Conservation (phyloP, 2,888 invertebrate genomes). For the Siphlonurus alternatus region DNA sequence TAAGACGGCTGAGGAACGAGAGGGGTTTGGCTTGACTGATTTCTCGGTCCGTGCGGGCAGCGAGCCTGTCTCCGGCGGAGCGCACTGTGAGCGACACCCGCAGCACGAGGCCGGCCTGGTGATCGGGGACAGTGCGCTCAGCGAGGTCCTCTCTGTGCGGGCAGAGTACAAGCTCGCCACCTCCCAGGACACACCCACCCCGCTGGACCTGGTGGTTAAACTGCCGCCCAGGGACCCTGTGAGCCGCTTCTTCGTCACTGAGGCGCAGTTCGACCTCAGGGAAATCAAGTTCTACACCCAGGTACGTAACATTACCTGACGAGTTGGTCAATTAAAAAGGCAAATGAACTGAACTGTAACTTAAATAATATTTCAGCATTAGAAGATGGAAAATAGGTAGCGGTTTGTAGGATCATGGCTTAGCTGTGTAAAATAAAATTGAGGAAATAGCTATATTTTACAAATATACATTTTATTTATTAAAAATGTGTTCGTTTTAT, state of each 20-base stretch:
- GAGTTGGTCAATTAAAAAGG: too few species aligned
- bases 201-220: constrained; percentile 47
- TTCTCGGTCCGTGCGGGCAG: background rate
- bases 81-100: constrained; percentile 8
- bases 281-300: constrained; percentile 71
- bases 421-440: too few species aligned
- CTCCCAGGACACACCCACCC: constrained; percentile 12
- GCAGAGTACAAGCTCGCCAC: constrained; percentile 39
- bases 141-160: constrained; percentile 58
- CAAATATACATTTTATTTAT: too few species aligned
- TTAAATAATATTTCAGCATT: too few species aligned
- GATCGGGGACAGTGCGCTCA: constrained; percentile 49
- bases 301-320: constrained; percentile 30
- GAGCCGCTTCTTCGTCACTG: constrained; percentile 61
- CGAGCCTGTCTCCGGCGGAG: background rate
- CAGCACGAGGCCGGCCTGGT: background rate
- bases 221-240: constrained; percentile 63
- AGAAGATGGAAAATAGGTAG: too few species aligned
- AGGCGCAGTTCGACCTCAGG: constrained; percentile 64
- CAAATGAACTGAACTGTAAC: too few species aligned
- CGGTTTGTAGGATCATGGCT: too few species aligned
- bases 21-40: background rate
- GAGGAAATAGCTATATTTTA: too few species aligned
- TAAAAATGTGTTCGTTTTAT: too few species aligned
- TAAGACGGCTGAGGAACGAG: background rate